These are phyloP conservation scores for Zoanthus solanderi DNA, from an alignment of 92 coral and sea anemone species.

Conservation along the genomic window DNA sequence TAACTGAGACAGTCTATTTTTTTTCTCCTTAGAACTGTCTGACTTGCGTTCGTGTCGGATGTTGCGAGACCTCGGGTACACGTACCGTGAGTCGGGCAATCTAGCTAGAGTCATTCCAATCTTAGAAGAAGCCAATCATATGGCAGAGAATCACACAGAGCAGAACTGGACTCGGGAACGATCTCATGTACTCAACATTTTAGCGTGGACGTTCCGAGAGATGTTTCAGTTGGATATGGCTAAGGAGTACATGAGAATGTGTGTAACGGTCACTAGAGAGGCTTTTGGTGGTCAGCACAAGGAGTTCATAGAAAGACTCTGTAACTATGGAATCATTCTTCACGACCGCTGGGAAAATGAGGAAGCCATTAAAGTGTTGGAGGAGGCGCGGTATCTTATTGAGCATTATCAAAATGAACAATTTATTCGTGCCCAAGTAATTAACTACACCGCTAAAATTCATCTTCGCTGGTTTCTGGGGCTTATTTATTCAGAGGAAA, in stretches of 20 bases:
- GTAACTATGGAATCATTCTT: slow-evolving; percentile 86
- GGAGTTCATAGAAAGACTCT: slow-evolving; percentile 83
- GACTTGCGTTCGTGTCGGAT: slow-evolving; percentile 66
- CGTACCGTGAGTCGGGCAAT: slow-evolving; percentile 85
- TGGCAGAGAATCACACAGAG: slow-evolving; percentile 67
- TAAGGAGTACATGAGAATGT: slow-evolving; percentile 74
- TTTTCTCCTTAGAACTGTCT: neutral
- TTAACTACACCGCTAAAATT: slow-evolving; percentile 85
- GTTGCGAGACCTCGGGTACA: slow-evolving; percentile 83
- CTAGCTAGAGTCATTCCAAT: slow-evolving; percentile 73
- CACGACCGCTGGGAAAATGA: slow-evolving; percentile 85
- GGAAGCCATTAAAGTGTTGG: slow-evolving; percentile 75
- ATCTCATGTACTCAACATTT: slow-evolving; percentile 74
- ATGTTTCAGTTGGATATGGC: slow-evolving; percentile 81
- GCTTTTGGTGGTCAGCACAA: slow-evolving; percentile 68
- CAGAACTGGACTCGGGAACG: slow-evolving; percentile 67
- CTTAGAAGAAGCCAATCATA: slow-evolving; percentile 74
- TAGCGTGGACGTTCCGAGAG: slow-evolving; percentile 85
- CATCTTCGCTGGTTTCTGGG: slow-evolving; percentile 82
- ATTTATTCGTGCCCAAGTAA: slow-evolving; percentile 71
- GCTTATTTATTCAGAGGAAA: slow-evolving; percentile 58
- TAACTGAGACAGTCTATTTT: neutral
- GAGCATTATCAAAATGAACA: slow-evolving; percentile 45
- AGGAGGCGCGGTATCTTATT: slow-evolving; percentile 71
- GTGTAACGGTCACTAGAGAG: slow-evolving; percentile 73